Evolutionary conservation across 2,888 invertebrate species (phyloP).

Genomic region (Drosophila vallismaia): DNA sequence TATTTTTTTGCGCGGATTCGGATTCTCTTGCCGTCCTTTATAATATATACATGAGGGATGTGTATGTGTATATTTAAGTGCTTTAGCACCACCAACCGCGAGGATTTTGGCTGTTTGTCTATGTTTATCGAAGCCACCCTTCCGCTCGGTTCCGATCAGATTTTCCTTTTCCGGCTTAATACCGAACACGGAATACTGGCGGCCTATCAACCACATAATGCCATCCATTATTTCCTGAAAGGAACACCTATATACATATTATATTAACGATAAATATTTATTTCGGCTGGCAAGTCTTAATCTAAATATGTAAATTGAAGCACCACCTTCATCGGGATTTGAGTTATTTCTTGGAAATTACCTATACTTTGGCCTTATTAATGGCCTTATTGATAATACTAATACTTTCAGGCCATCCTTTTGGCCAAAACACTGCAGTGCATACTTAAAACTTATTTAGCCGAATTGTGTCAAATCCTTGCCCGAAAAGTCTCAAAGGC

Average conservation of each 20-base stretch:
- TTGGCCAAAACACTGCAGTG: constrained; percentile 15
- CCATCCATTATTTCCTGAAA: constrained; percentile 31
- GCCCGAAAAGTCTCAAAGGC: constrained; percentile 16
- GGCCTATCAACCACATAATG: constrained; percentile 36
- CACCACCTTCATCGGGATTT: too few relatives aligned
- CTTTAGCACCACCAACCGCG: constrained; percentile 11
- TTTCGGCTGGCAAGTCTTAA: background rate
- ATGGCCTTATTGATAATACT: constrained; percentile 21
- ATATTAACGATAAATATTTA: constrained; percentile 2
- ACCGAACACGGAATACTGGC: constrained; percentile 42
- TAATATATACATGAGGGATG: constrained; percentile 42
- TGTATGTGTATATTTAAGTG: constrained; percentile 37
- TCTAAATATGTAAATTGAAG: constrained; percentile 24
- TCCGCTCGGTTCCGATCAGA: constrained; percentile 25
- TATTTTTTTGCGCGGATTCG: constrained; percentile 44
- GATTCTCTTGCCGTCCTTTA: constrained; percentile 1
- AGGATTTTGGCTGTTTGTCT: constrained; percentile 22
- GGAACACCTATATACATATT: constrained; percentile 19
- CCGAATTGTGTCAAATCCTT: constrained; percentile 8
- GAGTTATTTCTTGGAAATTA: background rate
- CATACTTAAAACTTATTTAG: constrained; percentile 26
- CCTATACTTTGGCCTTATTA: constrained; percentile 11
- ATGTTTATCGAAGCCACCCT: constrained; percentile 34
- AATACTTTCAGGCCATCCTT: constrained; percentile 3
- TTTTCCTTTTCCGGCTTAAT: constrained; percentile 42